phyloP scores from a whole-genome alignment of 1,140 invertebrate species.

The Ceratosolen solmsi region DNA sequence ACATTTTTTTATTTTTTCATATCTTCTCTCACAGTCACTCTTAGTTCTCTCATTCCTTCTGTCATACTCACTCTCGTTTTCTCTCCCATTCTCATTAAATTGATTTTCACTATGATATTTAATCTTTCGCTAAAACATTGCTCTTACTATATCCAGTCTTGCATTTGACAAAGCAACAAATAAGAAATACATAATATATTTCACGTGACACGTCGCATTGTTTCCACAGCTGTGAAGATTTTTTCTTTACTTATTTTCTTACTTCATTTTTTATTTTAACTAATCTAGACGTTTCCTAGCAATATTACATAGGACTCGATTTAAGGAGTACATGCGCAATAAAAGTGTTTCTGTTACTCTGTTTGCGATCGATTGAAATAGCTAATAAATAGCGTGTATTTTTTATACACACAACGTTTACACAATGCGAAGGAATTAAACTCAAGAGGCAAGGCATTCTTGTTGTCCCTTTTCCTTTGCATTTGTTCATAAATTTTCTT shows the following conservation, averaged over 20 bases:
- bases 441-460: conserved; percentile 49
- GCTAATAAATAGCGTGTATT: conserved; percentile 36
- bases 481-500: conserved; percentile 31
- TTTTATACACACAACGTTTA: conserved; percentile 36
- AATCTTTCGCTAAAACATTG: conserved; percentile 33
- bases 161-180: conserved; percentile 41
- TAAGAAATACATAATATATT: conserved; percentile 43
- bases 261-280: conserved; percentile 34
- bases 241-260: conserved; percentile 23
- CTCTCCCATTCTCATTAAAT: conserved; percentile 1
- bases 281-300: conserved; percentile 49
- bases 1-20: too few species aligned
- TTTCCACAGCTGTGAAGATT: conserved; percentile 35
- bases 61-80: conserved; percentile 23
- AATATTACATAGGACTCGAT: conserved; percentile 46
- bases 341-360: conserved; percentile 30
- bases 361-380: conserved; percentile 35
- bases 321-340: conserved; percentile 46
- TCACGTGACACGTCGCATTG: conserved; percentile 40
- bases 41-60: conserved; percentile 22
- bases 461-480: conserved; percentile 24
- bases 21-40: conserved; percentile 36
- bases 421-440: conserved; percentile 41
- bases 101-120: conserved; percentile 34
- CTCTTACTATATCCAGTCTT: conserved; percentile 33